These are phyloP conservation scores for Chrysolina haemoptera DNA, from an alignment of 2,888 invertebrate genomes.

Conservation along the genomic window DNA sequence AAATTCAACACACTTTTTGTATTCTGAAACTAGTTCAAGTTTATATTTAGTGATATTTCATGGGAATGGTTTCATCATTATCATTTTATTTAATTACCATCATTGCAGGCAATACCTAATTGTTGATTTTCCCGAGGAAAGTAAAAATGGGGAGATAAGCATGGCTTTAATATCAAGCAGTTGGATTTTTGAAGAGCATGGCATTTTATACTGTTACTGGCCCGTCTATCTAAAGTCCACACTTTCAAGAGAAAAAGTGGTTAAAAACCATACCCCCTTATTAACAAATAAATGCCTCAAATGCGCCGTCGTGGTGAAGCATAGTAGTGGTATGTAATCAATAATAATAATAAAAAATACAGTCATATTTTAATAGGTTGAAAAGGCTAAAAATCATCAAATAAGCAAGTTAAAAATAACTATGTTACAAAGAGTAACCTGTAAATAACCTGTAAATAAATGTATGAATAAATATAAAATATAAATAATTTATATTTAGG, in stretches of 20 bases:
- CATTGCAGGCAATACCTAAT: slow-evolving; percentile 27
- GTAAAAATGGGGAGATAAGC: slow-evolving; percentile 17
- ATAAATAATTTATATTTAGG: slow-evolving; percentile 3
- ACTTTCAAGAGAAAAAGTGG: neutral
- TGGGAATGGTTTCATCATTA: neutral
- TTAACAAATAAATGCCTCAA: slow-evolving; percentile 24
- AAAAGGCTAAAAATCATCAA: slow-evolving; percentile 27
- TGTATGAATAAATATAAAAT: slow-evolving; percentile 11
- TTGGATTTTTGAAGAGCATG: slow-evolving; percentile 17
- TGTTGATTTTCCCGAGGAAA: slow-evolving; percentile 35
- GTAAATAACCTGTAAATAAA: too few species aligned
- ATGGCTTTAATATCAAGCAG: slow-evolving; percentile 32
- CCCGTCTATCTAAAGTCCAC: slow-evolving; percentile 28
- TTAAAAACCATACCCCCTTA: too few species aligned
- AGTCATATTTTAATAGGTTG: slow-evolving; percentile 22
- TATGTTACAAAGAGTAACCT: neutral
- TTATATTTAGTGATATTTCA: too few species aligned
- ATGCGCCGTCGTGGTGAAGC: slow-evolving; percentile 22
- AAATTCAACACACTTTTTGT: too few species aligned
- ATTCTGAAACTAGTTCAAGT: too few species aligned
- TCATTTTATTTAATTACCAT: slow-evolving; percentile 23
- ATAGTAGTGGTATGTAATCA: slow-evolving; percentile 28
- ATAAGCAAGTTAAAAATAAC: slow-evolving; percentile 29
- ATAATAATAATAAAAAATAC: slow-evolving; percentile 30
- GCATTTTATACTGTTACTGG: slow-evolving; percentile 9